These are phyloP conservation scores for Mesembrinibis cayennensis DNA, from an alignment of 2,113 vertebrate species.

Conservation along the genomic window DNA sequence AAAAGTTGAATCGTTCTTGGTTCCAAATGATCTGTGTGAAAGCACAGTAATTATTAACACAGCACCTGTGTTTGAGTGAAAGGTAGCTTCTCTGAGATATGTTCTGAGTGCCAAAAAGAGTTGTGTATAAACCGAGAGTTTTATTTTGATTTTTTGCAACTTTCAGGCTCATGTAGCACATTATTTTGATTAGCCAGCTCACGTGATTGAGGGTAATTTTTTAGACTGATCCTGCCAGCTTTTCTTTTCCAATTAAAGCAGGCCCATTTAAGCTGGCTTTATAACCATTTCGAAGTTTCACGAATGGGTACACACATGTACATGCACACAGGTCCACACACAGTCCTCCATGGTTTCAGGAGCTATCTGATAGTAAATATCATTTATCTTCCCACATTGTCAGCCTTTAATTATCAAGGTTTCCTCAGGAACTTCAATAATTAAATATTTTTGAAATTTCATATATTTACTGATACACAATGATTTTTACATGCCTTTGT, in stretches of 20 bases:
- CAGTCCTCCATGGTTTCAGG: neutral
- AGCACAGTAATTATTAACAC: neutral
- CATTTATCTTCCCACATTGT: neutral
- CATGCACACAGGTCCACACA: neutral
- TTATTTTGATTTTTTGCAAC: neutral
- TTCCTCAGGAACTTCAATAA: neutral
- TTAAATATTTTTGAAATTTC: neutral
- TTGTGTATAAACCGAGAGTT: neutral
- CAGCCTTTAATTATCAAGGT: neutral
- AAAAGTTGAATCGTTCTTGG: neutral
- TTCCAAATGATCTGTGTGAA: neutral
- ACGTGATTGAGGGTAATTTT: neutral
- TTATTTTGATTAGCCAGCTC: slow-evolving; percentile 28
- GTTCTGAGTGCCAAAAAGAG: neutral
- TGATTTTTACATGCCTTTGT: neutral
- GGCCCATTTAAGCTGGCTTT: neutral
- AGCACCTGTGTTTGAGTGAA: neutral
- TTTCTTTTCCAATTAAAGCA: slow-evolving; percentile 17
- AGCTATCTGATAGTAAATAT: neutral
- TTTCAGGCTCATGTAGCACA: neutral
- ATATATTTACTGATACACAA: neutral
- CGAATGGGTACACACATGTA: neutral
- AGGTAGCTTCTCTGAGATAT: neutral
- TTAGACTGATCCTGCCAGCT: neutral
- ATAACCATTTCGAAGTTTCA: neutral